Base-by-base conservation (phyloP, 2,797 vertebrate genomes). In the Pempheris klunzingeri region DNA sequence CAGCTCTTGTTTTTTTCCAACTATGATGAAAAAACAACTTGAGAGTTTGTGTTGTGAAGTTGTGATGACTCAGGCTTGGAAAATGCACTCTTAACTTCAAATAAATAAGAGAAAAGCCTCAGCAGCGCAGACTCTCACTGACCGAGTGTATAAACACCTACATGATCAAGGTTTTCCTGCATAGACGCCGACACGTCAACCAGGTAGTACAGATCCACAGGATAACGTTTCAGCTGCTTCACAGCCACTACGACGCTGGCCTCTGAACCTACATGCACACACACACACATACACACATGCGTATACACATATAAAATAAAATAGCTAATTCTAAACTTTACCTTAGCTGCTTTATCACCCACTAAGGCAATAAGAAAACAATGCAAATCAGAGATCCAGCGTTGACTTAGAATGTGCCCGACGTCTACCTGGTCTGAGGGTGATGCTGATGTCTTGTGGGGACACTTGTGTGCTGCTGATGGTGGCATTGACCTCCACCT, bases 181-280 rank as follows among this genome's bases (percentile, higher is more conserved):
- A 99, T 99, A 44, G 98, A 99, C 20, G 97, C 98, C 0, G 98
- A 99, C 30, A 99, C 97, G 80, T 99, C 98, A 88, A 99, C 98
- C 81, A 99, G 94, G 90, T 97, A 99, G 94, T 99, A 99, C 77
- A 99, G 95, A 91, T 99, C 98, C 86, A 99, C 96, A 11, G 98
- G 98, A 57, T 99, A 99, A 69, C 95, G 95, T 83, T 97, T 95
- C 82, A 98, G 86, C 92, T 96, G 97, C 77, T 85, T 96, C 76
- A 99, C 95, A 65, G 95, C 95, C 83, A 99, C 90, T 5, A 96
- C 86, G 67, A 99, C 96, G 85, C 93, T 98, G 83, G 94, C 95
- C 90, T 97, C 94, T 67, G 95, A 94, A 79, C 97, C 98, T 99
- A 78, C 10, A 72, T 88, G 17, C 26, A 64, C 58, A 53, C 26